Conservation (phyloP, 2,888 invertebrate genomes). For the Eupithecia subfuscata region DNA sequence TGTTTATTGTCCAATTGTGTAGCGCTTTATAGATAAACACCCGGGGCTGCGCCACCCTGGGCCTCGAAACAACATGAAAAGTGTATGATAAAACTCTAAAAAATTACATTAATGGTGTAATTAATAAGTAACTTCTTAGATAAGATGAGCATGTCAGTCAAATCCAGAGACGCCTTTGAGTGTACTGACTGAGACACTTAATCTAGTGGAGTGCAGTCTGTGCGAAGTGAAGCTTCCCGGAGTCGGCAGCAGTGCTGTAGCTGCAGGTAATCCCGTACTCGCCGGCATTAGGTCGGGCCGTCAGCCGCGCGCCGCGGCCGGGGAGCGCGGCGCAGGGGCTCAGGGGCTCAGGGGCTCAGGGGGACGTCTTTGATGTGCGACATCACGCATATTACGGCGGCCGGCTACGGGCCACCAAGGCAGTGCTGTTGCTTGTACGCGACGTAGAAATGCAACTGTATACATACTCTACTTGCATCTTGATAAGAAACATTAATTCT, state of each 20-base stretch:
- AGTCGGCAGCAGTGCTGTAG: neutral
- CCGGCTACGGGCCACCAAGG: neutral
- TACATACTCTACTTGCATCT: too few species aligned
- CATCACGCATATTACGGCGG: conserved; percentile 2
- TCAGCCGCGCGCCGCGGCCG: too few species aligned
- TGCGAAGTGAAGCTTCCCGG: neutral
- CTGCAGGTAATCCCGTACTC: neutral
- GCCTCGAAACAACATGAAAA: neutral
- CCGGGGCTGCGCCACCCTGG: neutral
- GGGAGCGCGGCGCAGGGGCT: too few species aligned
- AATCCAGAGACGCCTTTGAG: neutral
- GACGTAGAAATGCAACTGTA: neutral
- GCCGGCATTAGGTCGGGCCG: too few species aligned
- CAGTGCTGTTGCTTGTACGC: neutral
- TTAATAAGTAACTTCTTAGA: neutral
- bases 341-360: too few species aligned
- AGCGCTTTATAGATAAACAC: neutral
- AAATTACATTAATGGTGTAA: neutral
- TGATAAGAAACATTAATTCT: too few species aligned
- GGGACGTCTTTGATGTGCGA: neutral
- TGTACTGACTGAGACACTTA: neutral
- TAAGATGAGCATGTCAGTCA: neutral
- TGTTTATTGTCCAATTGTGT: neutral
- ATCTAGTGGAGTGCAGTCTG: neutral
- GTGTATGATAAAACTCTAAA: neutral